Evolutionary conservation across 2,888 invertebrate species (phyloP).

Genomic region (Eumacrocentrus americanus): DNA sequence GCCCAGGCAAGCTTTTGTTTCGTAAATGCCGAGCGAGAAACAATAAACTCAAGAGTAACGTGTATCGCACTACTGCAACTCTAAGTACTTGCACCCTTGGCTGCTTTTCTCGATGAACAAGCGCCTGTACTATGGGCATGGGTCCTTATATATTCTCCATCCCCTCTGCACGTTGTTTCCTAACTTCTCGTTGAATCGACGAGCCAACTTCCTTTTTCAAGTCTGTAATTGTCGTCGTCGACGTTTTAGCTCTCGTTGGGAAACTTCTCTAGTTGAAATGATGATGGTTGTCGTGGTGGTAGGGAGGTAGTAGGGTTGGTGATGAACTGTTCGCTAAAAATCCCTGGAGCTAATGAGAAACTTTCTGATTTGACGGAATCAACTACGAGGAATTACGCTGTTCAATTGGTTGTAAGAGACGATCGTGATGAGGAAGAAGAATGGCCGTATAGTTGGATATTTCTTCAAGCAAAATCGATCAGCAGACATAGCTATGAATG

Average conservation of each 20-base stretch:
- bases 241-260: background rate
- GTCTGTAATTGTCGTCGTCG: background rate
- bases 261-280: background rate
- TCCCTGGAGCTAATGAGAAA: constrained; percentile 1
- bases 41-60: constrained; percentile 34
- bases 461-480: constrained; percentile 6
- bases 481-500: constrained; percentile 1
- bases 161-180: background rate
- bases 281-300: too few relatives aligned
- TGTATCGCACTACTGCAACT: constrained; percentile 21
- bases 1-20: constrained; percentile 32
- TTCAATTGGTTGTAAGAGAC: background rate
- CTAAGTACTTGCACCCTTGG: constrained; percentile 11
- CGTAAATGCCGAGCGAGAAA: constrained; percentile 35
- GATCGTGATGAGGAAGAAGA: background rate
- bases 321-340: background rate
- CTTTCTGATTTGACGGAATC: constrained; percentile 11
- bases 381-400: constrained; percentile 2
- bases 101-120: background rate
- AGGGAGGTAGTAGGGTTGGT: too few relatives aligned
- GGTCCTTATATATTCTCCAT: background rate
- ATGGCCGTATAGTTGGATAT: too few relatives aligned
- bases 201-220: constrained; percentile 6
- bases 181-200: background rate
- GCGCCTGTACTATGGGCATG: background rate